Evolutionary conservation across 2,797 vertebrate genomes (phyloP).

Genomic region (Gymnocypris eckloni): DNA sequence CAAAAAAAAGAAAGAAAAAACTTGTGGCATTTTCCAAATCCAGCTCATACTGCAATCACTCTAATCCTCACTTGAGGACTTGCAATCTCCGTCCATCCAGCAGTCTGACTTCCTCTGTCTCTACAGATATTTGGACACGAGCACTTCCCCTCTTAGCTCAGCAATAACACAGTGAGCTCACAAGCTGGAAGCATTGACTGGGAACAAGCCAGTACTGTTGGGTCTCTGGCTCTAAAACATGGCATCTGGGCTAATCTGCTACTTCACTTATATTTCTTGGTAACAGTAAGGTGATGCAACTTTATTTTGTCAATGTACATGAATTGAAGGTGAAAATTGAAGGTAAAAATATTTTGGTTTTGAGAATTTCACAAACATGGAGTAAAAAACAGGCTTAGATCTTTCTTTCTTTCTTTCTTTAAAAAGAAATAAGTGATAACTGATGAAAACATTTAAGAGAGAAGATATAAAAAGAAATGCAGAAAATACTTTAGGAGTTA

Average conservation of each 20-base stretch:
- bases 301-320: background rate
- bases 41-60: slow-evolving; percentile 48
- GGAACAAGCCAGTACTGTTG: slow-evolving; percentile 86
- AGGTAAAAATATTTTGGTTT: background rate
- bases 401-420: background rate
- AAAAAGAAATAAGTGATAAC: no score
- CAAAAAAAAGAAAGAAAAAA: slow-evolving; percentile 45
- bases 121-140: slow-evolving; percentile 60
- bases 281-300: slow-evolving; percentile 55
- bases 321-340: background rate
- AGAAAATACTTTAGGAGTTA: background rate
- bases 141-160: slow-evolving; percentile 56
- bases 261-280: slow-evolving; percentile 83
- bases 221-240: slow-evolving; percentile 78
- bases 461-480: background rate
- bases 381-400: background rate
- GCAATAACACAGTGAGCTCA: slow-evolving; percentile 50
- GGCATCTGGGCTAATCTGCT: slow-evolving; percentile 85
- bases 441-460: background rate
- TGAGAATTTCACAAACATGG: background rate
- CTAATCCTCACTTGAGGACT: slow-evolving; percentile 48
- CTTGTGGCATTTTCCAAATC: slow-evolving; percentile 50
- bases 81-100: slow-evolving; percentile 41
- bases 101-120: slow-evolving; percentile 58
- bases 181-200: slow-evolving; percentile 81